Evolutionary conservation across 1,140 invertebrate species (phyloP).

Genomic region (Drosophila paulistorum): DNA sequence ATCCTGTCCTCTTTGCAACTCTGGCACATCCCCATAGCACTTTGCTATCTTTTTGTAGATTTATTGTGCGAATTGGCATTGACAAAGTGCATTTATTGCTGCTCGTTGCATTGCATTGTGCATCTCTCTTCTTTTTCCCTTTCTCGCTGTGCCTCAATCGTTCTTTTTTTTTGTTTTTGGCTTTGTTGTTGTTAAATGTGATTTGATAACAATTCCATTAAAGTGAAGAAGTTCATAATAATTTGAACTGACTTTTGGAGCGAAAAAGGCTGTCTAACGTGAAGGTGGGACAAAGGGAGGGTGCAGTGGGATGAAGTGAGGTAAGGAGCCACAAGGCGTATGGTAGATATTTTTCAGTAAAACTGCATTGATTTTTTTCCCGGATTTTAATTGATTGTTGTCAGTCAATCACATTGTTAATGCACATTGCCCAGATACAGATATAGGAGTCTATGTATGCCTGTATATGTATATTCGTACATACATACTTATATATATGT

Average conservation of each 20-base stretch:
- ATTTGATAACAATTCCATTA: constrained; percentile 81
- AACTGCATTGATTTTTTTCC: constrained; percentile 66
- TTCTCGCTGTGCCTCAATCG: neutral
- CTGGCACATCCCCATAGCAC: constrained; percentile 38
- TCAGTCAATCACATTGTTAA: constrained; percentile 76
- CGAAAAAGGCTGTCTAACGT: neutral
- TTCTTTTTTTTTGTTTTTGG: constrained; percentile 11
- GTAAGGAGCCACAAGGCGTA: neutral
- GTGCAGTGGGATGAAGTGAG: neutral
- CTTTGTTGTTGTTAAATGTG: constrained; percentile 68
- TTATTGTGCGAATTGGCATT: constrained; percentile 80
- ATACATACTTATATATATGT: constrained; percentile 13
- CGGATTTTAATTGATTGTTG: constrained; percentile 72
- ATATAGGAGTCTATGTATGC: constrained; percentile 19
- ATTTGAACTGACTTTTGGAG: constrained; percentile 50
- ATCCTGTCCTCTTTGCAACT: neutral
- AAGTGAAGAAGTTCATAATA: constrained; percentile 81
- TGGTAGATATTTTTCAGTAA: neutral
- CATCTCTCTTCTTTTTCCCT: neutral
- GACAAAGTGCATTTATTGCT: constrained; percentile 79
- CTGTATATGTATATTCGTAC: constrained; percentile 20
- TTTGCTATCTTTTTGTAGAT: constrained; percentile 74
- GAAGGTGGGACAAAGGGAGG: neutral
- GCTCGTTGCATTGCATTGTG: constrained; percentile 51
- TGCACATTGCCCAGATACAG: constrained; percentile 60